Base-by-base conservation (phyloP, 2,113 vertebrate species). In the Prietella phreatophila region DNA sequence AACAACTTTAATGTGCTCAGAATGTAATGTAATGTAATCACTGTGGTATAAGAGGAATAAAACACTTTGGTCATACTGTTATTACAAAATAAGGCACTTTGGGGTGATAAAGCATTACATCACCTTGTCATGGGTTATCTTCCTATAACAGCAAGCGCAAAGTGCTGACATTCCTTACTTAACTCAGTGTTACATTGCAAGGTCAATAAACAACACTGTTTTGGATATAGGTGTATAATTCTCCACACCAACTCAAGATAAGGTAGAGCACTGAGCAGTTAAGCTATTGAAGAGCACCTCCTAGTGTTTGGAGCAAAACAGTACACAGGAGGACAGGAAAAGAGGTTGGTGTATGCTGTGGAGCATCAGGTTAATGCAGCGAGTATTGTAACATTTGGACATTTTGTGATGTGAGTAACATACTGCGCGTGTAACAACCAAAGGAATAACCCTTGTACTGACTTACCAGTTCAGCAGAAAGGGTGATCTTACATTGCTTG, bases 261-360 rank as follows among this genome's bases (percentile, higher is more conserved):
- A 19, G n/a, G 30, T 0, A 65, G 65, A 30, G 27, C 0, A 67
- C n/a, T 30, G 36, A 73, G 33, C 3, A 42, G 33, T 22, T 42
- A 39, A 0, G 2, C 15, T 60, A 8, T 47, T 36, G 11, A 61
- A 85, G 53, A 85, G 55, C 71, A 14, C 71, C 84, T 20, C 56
- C 71, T 39, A 30, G 84, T 78, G 84, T 78, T 85, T 61, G 36
- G 8, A 85, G 47, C 14, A 85, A 33, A 76, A 76, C 71, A 78
- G 56, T 56, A 60, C 27, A 85, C 27, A 42, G 22, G 50, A 39
- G 69, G 33, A 55, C 50, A 67, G 61, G 42, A 69, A 69, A 20
- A 73, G 39, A 4, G 30, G 33, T 39, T 17, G 33, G 33, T 39
- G 69, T 13, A 10, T 36, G 3, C 30, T 69, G 65, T 69, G 13